A percentile compares a stretch with the other conserved stretches of the same genome.
Evolutionary conservation across 2,797 vertebrate species (phyloP).

Genomic region (Pantherophis vulpinus): DNA sequence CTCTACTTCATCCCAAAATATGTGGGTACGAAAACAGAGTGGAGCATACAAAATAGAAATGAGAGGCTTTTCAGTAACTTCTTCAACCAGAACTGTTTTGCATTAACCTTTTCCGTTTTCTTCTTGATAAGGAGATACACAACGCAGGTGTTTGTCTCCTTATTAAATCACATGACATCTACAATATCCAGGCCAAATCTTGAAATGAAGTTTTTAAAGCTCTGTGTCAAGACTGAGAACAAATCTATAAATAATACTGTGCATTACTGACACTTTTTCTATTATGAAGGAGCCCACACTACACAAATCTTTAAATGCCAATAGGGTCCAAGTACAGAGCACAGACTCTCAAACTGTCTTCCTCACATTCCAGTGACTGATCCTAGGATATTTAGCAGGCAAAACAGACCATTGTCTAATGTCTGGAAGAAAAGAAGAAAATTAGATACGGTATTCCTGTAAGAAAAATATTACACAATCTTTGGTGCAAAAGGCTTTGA

Average conservation of each 20-base stretch:
- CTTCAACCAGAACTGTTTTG: neutral
- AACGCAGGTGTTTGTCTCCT: neutral
- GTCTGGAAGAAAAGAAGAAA: neutral
- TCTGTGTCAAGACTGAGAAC: neutral
- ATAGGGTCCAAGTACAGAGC: neutral
- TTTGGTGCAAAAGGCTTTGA: neutral
- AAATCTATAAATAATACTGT: neutral
- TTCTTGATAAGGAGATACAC: neutral
- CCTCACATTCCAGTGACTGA: neutral
- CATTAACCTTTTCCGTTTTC: slow-evolving; percentile 8
- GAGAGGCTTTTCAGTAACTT: slow-evolving; percentile 12
- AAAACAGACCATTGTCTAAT: neutral
- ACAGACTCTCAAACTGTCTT: neutral
- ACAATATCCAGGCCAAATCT: neutral
- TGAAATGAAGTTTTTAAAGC: neutral
- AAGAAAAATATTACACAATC: neutral
- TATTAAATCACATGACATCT: neutral
- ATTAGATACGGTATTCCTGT: neutral
- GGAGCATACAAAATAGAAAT: slow-evolving; percentile 22
- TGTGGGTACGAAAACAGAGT: slow-evolving; percentile 53
- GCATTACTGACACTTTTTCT: neutral
- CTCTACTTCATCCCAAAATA: neutral
- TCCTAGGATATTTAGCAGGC: neutral
- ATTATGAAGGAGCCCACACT: neutral
- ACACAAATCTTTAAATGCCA: neutral